phyloP scores from a whole-genome alignment of 2,888 invertebrate genomes.

The Luperina testacea region DNA sequence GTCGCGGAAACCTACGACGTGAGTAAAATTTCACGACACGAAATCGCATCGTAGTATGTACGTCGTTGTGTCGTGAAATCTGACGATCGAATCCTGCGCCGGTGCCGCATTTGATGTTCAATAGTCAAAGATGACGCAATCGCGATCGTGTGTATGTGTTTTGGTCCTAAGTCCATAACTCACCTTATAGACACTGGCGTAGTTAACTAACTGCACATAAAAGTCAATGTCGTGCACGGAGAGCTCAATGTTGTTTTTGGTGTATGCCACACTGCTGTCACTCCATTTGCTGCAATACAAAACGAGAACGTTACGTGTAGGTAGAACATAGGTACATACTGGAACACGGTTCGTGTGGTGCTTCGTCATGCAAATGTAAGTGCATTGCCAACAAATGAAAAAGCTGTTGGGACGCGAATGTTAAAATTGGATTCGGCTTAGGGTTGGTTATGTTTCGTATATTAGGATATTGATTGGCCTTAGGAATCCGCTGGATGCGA shows the following conservation, averaged over 20 bases:
- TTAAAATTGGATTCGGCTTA: conserved; percentile 37
- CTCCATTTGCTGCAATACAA: conserved; percentile 77
- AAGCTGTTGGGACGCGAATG: conserved; percentile 40
- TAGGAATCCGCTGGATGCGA: not conserved
- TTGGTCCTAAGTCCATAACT: conserved; percentile 18
- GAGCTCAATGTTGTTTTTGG: conserved; percentile 80
- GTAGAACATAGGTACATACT: conserved; percentile 30
- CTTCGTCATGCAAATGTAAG: conserved; percentile 58
- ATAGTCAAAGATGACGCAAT: not conserved
- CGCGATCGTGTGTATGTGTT: not conserved
- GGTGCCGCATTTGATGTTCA: not conserved
- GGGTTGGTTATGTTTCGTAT: conserved; percentile 5
- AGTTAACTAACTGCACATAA: conserved; percentile 80
- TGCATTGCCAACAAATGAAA: conserved; percentile 56
- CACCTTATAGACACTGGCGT: conserved; percentile 82
- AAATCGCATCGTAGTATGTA: too few species aligned
- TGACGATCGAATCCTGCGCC: not conserved
- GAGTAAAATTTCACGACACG: too few species aligned
- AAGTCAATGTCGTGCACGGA: conserved; percentile 84
- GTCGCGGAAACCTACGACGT: too few species aligned
- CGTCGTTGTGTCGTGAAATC: not conserved
- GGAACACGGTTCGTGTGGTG: conserved; percentile 48
- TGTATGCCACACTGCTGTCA: conserved; percentile 67
- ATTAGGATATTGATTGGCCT: conserved; percentile 4
- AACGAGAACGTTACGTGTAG: conserved; percentile 39